Base-by-base conservation (phyloP, 2,797 vertebrate species). In the Liasis olivaceus region DNA sequence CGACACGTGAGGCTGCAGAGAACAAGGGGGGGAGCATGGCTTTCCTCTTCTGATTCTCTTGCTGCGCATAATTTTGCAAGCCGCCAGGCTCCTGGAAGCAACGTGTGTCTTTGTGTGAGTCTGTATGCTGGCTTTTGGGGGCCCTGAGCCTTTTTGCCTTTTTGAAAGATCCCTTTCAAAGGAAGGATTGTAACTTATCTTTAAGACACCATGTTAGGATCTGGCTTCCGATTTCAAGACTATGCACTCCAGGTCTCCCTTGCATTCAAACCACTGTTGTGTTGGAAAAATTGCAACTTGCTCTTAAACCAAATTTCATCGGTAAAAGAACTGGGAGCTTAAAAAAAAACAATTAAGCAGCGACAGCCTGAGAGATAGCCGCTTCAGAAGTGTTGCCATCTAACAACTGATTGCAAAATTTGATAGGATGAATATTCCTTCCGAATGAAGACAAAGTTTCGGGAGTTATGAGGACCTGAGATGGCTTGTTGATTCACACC, bases 311-410 rank as follows among this genome's bases (percentile, higher is more conserved):
- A 0, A 94, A 96, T 96, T 96, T 94, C 92, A 93, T 0, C 0
- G 96, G 88, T 4, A 26, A 95, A 94, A 66, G 94, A 87, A 54
- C 22, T 88, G 89, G 84, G 89, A 96, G 94, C 93, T 96, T 94
- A 95, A 95, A 95, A 86, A 63, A 3, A 2, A 24, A 56, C 31
- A 88, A 47, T 7, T 60, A 88, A 5, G 31, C 87, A 14, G 5
- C 17, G 13, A 14, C 12, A 26, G 86, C 17, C 86, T 4, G 2
- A 4, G 58, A 12, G 28, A 51, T 54, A 85, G 13, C 51, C 17
- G 54, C 1, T 7, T 77, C 17, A 1, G 3, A 31, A 36, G 6
- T 9, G 15, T 42, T 36, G 31, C 31, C 31, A 1, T 72, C 15
- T 72, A 42, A 77, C 31, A 31, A 22, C 17, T 22, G 69, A 42